Base-by-base conservation (phyloP, 92 coral and sea anemone species). In the Diadumene lineata region DNA sequence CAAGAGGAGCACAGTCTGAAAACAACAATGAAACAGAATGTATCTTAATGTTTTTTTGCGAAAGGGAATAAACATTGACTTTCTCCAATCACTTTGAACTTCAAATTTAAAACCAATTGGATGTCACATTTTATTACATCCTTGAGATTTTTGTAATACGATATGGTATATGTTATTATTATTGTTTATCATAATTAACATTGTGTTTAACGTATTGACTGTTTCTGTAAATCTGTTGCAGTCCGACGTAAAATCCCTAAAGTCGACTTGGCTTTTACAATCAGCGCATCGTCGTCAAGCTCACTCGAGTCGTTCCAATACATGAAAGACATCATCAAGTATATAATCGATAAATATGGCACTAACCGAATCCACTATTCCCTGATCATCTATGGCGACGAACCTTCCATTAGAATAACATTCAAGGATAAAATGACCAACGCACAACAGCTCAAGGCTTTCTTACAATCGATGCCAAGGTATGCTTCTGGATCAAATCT, bases 201-300 rank as follows among this genome's bases (percentile, higher is more conserved):
- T 17, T 27, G 7, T 27, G 64, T 27, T 27, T 57, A 19, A 50
- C 15, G 56, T 50, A 50, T 15, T 50, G 56, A 15, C 56, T n/a
- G n/a, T n/a, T n/a, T n/a, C n/a, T 38, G 48, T 38, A 6, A 38
- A 38, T 38, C 48, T 13, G 7, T 70, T 55, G 24, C 81, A 89
- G 92, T 72, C 68, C 88, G 86, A 21, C 86, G 91, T 43, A 77
- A 64, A 57, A 86, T 84, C 33, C 82, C 85, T 55, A 85, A 74
- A 46, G 70, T 92, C 15, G 97, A 94, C 74, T 79, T 94, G 76
- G 93, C 81, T 34, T 88, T 94, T 74, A 84, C 85, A 9, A 79
- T 94, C 69, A 88, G 84, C 34, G 86, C 94, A 30, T 84, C 86
- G 11, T 86, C 87, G 8, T 65, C 89, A 31, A 81, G 79, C 58